A percentile compares a stretch with the other conserved stretches of the same genome.
Conservation (phyloP, 1,140 invertebrate species). For the Drosophila malerkotliana region DNA sequence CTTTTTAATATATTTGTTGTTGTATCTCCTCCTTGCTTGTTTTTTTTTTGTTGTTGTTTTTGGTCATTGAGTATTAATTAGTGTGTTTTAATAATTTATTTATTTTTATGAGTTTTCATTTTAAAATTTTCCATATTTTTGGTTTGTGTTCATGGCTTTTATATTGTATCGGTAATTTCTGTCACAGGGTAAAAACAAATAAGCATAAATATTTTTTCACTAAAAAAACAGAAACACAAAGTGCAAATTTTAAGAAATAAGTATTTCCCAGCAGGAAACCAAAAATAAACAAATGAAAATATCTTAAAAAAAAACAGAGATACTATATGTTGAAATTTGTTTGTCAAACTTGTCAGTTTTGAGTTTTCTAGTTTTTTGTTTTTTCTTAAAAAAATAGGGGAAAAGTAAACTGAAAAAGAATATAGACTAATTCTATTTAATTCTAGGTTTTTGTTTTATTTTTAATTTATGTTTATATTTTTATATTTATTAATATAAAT, state of each 20-base stretch:
- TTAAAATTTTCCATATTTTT: constrained; percentile 27
- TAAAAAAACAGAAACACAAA: background rate
- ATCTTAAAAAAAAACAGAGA: background rate
- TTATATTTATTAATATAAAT: background rate
- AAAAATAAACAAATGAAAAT: background rate
- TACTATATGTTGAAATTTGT: constrained; percentile 3
- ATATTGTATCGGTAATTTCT: background rate
- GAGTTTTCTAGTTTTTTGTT: no score
- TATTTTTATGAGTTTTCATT: constrained; percentile 4
- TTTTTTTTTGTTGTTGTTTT: background rate
- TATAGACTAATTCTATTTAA: no score
- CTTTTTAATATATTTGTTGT: background rate
- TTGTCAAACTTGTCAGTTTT: constrained; percentile 16
- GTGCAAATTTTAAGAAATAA: constrained; percentile 8
- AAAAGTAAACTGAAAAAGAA: no score
- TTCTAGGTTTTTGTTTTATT: background rate
- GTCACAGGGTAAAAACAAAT: constrained; percentile 1
- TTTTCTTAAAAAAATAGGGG: no score
- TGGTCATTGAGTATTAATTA: constrained; percentile 13
- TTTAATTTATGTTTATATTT: background rate
- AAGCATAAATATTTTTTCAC: constrained; percentile 14
- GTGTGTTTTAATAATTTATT: background rate
- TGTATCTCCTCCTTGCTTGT: background rate
- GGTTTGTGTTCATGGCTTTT: background rate
- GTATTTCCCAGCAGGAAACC: constrained; percentile 10